Conservation (phyloP, 2,888 invertebrate genomes). For the Steinernema hermaphroditum region DNA sequence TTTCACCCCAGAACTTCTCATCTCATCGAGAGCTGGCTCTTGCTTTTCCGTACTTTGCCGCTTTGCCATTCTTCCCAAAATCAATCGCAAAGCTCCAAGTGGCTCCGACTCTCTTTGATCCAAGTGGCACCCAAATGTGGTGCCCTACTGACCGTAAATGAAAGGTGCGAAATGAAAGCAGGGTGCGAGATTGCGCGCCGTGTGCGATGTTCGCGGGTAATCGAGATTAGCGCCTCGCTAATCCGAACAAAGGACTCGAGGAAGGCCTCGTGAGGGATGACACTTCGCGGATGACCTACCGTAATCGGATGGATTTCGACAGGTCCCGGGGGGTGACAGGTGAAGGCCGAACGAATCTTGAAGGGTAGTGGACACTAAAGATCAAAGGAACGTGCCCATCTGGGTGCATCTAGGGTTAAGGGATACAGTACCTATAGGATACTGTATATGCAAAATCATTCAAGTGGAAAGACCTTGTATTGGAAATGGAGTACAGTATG, state of each 20-base stretch:
- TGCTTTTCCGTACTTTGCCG: too few relatives aligned
- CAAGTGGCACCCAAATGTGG: too few relatives aligned
- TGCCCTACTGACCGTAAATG: background rate
- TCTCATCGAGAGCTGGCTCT: too few relatives aligned
- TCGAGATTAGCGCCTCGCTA: constrained; percentile 12
- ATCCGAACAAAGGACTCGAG: constrained; percentile 21
- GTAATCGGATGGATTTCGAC: constrained; percentile 7
- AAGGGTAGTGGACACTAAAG: background rate
- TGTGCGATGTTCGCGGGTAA: constrained; percentile 24
- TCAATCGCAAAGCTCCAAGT: too few relatives aligned
- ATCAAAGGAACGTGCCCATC: background rate
- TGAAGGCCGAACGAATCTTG: background rate
- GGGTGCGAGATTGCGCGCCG: constrained; percentile 6
- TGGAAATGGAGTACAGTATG: too few relatives aligned
- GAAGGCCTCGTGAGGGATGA: background rate
- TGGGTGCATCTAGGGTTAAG: too few relatives aligned
- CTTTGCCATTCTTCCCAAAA: too few relatives aligned
- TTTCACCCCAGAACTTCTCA: too few relatives aligned
- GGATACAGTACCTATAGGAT: too few relatives aligned
- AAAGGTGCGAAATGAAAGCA: background rate
- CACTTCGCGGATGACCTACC: constrained; percentile 28
- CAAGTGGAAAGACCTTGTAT: too few relatives aligned
- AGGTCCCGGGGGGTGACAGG: constrained; percentile 1
- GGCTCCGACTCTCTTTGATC: too few relatives aligned
- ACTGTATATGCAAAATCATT: too few relatives aligned